Base-by-base conservation (phyloP, 2,888 invertebrate genomes). In the Cactoblastis cactorum region DNA sequence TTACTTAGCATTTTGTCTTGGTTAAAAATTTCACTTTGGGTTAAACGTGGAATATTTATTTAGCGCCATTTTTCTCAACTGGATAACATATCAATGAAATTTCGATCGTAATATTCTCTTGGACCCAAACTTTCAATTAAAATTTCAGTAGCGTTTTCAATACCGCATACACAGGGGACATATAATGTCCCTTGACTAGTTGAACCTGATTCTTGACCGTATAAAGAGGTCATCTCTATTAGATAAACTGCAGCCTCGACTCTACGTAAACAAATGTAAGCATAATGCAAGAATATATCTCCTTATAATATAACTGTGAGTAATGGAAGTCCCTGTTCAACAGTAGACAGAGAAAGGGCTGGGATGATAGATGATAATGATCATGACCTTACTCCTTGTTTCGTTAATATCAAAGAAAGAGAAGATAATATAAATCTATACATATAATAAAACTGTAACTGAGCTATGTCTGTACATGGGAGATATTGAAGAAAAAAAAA, bases 301-400 rank as follows among this genome's bases (percentile, higher is more conserved):
- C 34, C 34, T 35, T 9, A 37, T 28, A 14, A 14, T 28, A 19
- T 28, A 15, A 43, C 43, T 15, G 43, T 43, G 28, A 24, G 9
- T 33, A 12, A 33, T 33, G n/a, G 17, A 17, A 28, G 24, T 9
- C 0, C 9, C 24, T 24, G 24, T 28, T 28, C 15, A 15, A 22
- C 22, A 28, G 43, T 11, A 43, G 28, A 41, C 41, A 41, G 43
- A 8, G 43, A 43, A 43, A 28, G 43, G 43, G 43, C 15, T 43
- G 28, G 11, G 3, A 39, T 43, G 43, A 43, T 43, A 14, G 43
- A 43, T 43, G 43, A 43, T 43, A 43, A 43, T 12, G 41, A 22
- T 37, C 37, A 14, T 43, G 43, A 28, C 15, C 24, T 14, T 19
- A 12, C 24, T 24, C 8, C 22, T 43, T 43, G 43, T 43, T 11